phyloP scores from a whole-genome alignment of 2,113 vertebrate species.

The Bothrops jararaca region DNA sequence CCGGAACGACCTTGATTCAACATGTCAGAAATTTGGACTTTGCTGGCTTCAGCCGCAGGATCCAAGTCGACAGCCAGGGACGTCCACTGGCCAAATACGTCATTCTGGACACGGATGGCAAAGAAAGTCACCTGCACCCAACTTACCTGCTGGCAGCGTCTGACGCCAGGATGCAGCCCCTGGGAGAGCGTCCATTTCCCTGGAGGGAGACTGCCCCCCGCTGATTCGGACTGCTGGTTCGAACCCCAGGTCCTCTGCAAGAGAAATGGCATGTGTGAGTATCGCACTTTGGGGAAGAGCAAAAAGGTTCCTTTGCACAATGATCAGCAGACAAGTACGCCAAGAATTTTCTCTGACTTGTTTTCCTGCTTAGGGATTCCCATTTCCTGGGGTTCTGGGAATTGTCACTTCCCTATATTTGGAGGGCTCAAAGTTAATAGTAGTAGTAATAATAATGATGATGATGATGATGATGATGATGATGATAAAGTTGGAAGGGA shows the following conservation, averaged over 20 bases:
- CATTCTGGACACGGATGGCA: constrained; percentile 81
- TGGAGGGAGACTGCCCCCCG: constrained; percentile 66
- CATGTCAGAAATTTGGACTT: constrained; percentile 76
- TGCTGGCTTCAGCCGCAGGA: constrained; percentile 79
- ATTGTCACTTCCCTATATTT: neutral
- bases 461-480: no score
- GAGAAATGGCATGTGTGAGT: constrained; percentile 71
- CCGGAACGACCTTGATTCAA: constrained; percentile 72
- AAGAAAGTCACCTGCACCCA: constrained; percentile 71
- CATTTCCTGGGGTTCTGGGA: neutral
- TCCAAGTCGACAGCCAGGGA: constrained; percentile 74
- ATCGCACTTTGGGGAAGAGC: no score
- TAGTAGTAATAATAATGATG: no score
- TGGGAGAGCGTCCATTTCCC: constrained; percentile 78
- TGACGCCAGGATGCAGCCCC: constrained; percentile 61
- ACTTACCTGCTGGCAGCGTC: constrained; percentile 75
- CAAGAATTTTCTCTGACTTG: neutral
- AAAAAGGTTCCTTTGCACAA: neutral
- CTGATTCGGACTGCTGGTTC: constrained; percentile 89
- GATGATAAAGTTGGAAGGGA: no score
- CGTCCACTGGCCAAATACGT: constrained; percentile 74
- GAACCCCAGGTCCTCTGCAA: constrained; percentile 73
- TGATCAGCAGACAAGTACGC: no score
- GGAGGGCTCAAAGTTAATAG: neutral
- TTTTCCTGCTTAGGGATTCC: neutral